These are phyloP conservation scores for Graphium colonna DNA, from an alignment of 2,888 invertebrate genomes.

Conservation along the genomic window DNA sequence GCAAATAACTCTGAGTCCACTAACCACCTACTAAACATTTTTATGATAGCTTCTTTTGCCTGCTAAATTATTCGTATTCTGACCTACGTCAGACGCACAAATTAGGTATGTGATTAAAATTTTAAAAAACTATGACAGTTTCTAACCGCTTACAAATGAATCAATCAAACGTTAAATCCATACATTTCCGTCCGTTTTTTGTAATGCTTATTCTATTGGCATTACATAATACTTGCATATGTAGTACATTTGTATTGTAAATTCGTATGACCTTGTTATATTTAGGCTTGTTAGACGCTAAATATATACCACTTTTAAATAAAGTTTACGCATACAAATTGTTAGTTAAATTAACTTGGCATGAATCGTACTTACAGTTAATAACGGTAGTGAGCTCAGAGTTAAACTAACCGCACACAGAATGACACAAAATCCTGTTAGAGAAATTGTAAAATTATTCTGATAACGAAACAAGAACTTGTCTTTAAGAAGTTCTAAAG, in stretches of 20 bases:
- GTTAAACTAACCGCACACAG: conserved; percentile 22
- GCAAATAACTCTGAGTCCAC: conserved; percentile 23
- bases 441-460: no score
- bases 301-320: conserved; percentile 11
- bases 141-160: conserved; percentile 16
- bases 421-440: conserved; percentile 2
- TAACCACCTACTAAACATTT: conserved; percentile 6
- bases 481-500: no score
- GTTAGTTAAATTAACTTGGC: conserved; percentile 7
- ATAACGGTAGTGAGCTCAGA: conserved; percentile 23
- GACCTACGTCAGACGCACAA: conserved; percentile 27
- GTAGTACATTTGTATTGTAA: conserved; percentile 20
- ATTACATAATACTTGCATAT: conserved; percentile 23
- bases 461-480: no score
- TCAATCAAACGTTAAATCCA: conserved; percentile 24
- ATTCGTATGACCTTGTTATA: conserved; percentile 17
- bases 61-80: conserved; percentile 18
- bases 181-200: conserved; percentile 38
- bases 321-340: conserved; percentile 2
- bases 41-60: conserved; percentile 8
- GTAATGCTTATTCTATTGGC: conserved; percentile 25
- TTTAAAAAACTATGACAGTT: conserved; percentile 2
- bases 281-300: conserved; percentile 22
- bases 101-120: conserved; percentile 16
- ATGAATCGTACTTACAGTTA: conserved; percentile 2